Percentiles rank a stretch among this genome's conserved stretches.
These are phyloP conservation scores for Gymnocheta viridis DNA, from an alignment of 2,888 invertebrate genomes.

Conservation along the genomic window DNA sequence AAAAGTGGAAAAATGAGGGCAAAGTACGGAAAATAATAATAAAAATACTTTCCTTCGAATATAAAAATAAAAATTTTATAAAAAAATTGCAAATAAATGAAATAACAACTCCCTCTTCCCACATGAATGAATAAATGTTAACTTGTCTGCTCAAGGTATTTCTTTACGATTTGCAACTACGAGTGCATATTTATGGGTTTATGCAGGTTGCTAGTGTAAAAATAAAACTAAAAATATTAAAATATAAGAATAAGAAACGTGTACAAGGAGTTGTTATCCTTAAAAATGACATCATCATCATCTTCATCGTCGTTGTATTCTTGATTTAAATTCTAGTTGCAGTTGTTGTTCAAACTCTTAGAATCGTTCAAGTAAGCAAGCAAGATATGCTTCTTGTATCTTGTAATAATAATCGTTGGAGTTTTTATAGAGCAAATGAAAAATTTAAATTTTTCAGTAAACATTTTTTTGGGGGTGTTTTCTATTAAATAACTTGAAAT, in stretches of 20 bases:
- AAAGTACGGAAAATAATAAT: slow-evolving; percentile 28
- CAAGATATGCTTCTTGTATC: not conserved
- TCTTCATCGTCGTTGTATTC: slow-evolving; percentile 38
- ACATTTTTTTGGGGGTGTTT: slow-evolving; percentile 17
- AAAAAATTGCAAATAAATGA: slow-evolving; percentile 55
- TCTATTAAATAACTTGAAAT: not conserved
- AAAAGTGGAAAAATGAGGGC: slow-evolving; percentile 12
- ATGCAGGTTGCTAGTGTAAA: not conserved
- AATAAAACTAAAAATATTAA: slow-evolving; percentile 28
- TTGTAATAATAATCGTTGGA: not conserved
- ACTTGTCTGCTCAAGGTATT: slow-evolving; percentile 47
- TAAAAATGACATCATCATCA: slow-evolving; percentile 59
- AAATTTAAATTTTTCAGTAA: slow-evolving; percentile 17
- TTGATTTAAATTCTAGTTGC: slow-evolving; percentile 5
- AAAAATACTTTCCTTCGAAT: slow-evolving; percentile 40
- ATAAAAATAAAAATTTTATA: slow-evolving; percentile 14
- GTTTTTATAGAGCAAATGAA: slow-evolving; percentile 14
- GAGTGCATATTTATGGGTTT: slow-evolving; percentile 16
- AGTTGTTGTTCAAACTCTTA: slow-evolving; percentile 13
- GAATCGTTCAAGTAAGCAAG: slow-evolving; percentile 31
- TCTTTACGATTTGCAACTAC: slow-evolving; percentile 7
- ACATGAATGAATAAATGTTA: slow-evolving; percentile 75
- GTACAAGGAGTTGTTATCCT: slow-evolving; percentile 56
- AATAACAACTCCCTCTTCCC: slow-evolving; percentile 74
- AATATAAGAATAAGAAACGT: slow-evolving; percentile 35